Percentiles rank a stretch among this genome's conserved stretches.
phyloP scores from a whole-genome alignment of 1,140 invertebrate genomes.

The Dufourea novaeangliae region DNA sequence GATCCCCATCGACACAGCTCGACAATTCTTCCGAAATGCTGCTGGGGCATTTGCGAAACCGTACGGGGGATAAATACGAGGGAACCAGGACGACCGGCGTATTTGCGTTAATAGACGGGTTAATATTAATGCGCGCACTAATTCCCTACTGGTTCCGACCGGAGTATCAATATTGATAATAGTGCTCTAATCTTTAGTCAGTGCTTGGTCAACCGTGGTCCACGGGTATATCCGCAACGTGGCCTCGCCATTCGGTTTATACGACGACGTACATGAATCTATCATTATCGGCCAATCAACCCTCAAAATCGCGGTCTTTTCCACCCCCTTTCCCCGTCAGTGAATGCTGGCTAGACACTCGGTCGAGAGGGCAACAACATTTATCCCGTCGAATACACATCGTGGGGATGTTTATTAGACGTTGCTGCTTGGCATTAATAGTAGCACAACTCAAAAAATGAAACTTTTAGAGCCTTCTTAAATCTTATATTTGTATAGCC shows the following conservation, averaged over 20 bases:
- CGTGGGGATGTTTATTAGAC: too few species aligned
- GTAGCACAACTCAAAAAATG: too few species aligned
- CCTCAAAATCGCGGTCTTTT: slow-evolving; percentile 34
- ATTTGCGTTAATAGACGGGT: slow-evolving; percentile 31
- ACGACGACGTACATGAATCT: slow-evolving; percentile 1
- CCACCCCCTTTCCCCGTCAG: too few species aligned
- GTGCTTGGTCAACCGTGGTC: background rate
- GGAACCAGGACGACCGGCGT: background rate
- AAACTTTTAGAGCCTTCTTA: too few species aligned
- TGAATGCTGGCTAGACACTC: too few species aligned
- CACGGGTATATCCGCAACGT: background rate
- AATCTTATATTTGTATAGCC: too few species aligned
- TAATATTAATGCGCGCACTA: slow-evolving; percentile 33
- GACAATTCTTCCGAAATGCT: background rate
- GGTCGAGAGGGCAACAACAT: too few species aligned
- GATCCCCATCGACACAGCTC: too few species aligned
- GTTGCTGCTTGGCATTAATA: too few species aligned
- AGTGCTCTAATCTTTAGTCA: slow-evolving; percentile 19
- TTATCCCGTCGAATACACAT: too few species aligned
- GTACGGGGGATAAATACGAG: background rate
- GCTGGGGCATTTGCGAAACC: background rate
- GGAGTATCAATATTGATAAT: slow-evolving; percentile 40
- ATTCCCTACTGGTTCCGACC: slow-evolving; percentile 5
- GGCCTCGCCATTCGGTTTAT: slow-evolving; percentile 30
- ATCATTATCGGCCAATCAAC: slow-evolving; percentile 31